Evolutionary conservation across 2,113 vertebrate genomes (phyloP).

Genomic region (Larimichthys crocea): DNA sequence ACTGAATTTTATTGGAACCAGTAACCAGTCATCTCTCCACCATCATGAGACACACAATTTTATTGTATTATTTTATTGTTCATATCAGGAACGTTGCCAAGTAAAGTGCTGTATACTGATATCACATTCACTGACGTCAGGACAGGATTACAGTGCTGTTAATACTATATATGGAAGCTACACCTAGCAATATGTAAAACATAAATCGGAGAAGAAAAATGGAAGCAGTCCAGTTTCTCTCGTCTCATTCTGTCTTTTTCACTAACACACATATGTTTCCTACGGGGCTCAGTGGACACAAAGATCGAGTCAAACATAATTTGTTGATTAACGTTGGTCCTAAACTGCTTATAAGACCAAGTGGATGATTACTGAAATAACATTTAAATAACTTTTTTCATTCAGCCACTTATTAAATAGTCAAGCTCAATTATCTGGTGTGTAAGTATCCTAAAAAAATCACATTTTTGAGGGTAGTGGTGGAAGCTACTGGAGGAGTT

Average conservation of each 20-base stretch:
- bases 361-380: background rate
- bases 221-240: conserved; percentile 8
- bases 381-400: background rate
- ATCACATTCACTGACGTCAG: conserved; percentile 65
- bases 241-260: background rate
- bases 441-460: background rate
- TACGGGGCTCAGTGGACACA: background rate
- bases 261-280: conserved; percentile 12
- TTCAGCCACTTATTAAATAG: background rate
- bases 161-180: conserved; percentile 50
- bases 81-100: conserved; percentile 54
- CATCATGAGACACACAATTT: conserved; percentile 8
- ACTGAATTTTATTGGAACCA: too few species aligned
- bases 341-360: background rate
- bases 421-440: background rate
- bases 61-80: conserved; percentile 65
- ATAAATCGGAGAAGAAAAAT: conserved; percentile 14
- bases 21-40: background rate
- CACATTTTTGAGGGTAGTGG: background rate
- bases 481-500: background rate
- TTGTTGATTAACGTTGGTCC: background rate
- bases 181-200: conserved; percentile 32
- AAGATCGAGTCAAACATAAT: conserved; percentile 7
- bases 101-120: conserved; percentile 71
- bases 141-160: conserved; percentile 54